Conservation (phyloP, 2,797 vertebrate species). For the Gallinago stenura region DNA sequence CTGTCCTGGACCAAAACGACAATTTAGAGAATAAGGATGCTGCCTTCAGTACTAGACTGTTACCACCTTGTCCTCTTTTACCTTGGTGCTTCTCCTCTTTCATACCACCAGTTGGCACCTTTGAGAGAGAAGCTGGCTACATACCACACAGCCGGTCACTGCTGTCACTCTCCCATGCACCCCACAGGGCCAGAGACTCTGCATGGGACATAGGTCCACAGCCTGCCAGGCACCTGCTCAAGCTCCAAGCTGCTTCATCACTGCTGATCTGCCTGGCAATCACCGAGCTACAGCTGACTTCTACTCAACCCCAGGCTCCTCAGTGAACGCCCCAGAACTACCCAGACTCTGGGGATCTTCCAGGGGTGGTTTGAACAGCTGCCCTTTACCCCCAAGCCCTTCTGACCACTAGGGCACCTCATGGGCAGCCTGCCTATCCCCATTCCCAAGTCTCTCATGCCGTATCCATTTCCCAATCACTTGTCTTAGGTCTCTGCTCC, state of each 20-base stretch:
- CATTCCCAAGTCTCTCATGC: background rate
- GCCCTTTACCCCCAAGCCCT: background rate
- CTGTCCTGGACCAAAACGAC: background rate
- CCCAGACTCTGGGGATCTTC: background rate
- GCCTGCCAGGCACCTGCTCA: accelerated
- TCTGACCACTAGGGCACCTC: background rate
- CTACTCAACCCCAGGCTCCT: background rate
- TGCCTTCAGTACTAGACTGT: background rate
- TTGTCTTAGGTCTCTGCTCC: background rate
- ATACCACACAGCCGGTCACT: background rate
- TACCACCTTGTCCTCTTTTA: background rate
- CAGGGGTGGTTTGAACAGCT: background rate
- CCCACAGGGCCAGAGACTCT: background rate
- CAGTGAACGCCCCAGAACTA: background rate
- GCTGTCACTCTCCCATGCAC: accelerated
- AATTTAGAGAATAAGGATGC: background rate
- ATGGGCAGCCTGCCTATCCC: background rate
- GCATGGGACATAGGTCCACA: background rate
- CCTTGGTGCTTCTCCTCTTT: background rate
- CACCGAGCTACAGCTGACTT: background rate
- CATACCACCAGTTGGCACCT: background rate
- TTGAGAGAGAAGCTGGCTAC: background rate
- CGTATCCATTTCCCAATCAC: background rate
- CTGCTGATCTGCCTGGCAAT: background rate
- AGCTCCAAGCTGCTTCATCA: background rate